Conservation (phyloP, 2,113 vertebrate genomes). For the Thunnus maccoyii region DNA sequence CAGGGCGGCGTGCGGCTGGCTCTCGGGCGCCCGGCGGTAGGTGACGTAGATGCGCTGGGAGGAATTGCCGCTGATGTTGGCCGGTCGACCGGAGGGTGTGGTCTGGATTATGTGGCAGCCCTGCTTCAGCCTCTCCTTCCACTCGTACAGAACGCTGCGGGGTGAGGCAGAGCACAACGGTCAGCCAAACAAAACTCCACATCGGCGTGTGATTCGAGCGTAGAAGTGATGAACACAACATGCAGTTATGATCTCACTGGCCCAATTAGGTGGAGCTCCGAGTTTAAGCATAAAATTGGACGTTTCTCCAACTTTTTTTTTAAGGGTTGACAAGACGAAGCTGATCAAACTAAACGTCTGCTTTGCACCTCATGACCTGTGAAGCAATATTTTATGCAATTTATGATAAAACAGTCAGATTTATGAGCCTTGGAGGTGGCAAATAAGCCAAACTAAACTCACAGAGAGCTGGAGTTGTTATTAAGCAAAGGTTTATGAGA, state of each 20-base stretch:
- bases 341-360: conserved; percentile 21
- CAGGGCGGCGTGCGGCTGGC: conserved; percentile 90
- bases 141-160: conserved; percentile 94
- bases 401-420: neutral
- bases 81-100: conserved; percentile 91
- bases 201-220: neutral
- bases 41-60: conserved; percentile 95
- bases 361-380: conserved; percentile 10
- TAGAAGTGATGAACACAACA: conserved; percentile 8
- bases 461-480: neutral
- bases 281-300: conserved; percentile 2
- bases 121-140: conserved; percentile 95
- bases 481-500: neutral
- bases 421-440: neutral
- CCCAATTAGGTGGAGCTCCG: conserved; percentile 26
- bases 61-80: conserved; percentile 94
- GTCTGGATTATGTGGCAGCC: conserved; percentile 96
- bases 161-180: neutral
- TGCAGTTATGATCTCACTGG: conserved; percentile 20
- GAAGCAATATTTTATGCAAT: conserved; percentile 1
- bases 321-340: conserved; percentile 8
- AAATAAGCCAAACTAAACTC: no score
- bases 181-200: conserved; percentile 20
- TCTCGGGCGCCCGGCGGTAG: conserved; percentile 92
- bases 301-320: conserved; percentile 22